Evolutionary conservation across 2,888 invertebrate genomes (phyloP).

Genomic region (Microdon myrmicae): DNA sequence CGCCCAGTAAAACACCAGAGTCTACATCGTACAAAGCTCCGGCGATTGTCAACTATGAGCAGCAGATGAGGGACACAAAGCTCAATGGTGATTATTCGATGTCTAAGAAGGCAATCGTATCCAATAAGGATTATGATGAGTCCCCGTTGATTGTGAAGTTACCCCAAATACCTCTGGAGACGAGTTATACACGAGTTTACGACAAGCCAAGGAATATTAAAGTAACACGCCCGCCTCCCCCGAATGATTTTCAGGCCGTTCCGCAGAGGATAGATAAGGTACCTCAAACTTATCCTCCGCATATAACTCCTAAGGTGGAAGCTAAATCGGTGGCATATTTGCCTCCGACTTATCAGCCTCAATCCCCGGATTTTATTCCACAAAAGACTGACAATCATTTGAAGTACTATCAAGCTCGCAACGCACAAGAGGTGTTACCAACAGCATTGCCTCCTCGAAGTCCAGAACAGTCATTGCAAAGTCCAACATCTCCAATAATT

Average conservation of each 20-base stretch:
- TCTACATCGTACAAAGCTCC: not conserved
- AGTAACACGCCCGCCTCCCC: too few relatives aligned
- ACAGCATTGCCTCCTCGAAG: slow-evolving; percentile 1
- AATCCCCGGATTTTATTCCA: too few relatives aligned
- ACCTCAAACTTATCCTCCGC: too few relatives aligned
- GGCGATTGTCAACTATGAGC: slow-evolving; percentile 12
- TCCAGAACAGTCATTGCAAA: slow-evolving; percentile 3
- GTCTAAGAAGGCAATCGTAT: slow-evolving; percentile 9
- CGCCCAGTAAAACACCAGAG: slow-evolving; percentile 24
- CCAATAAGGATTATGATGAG: too few relatives aligned
- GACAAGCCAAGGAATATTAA: slow-evolving; percentile 31
- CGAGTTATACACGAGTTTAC: slow-evolving; percentile 40
- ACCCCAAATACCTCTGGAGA: slow-evolving; percentile 40
- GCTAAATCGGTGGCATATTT: too few relatives aligned
- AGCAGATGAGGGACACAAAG: too few relatives aligned
- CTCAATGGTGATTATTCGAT: slow-evolving; percentile 20
- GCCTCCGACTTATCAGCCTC: too few relatives aligned
- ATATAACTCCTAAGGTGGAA: too few relatives aligned
- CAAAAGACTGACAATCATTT: not conserved
- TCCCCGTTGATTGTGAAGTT: slow-evolving; percentile 18
- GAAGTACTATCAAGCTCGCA: slow-evolving; percentile 1
- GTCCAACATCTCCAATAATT: slow-evolving; percentile 1
- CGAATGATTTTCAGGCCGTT: too few relatives aligned
- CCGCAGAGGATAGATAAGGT: too few relatives aligned
- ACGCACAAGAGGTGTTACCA: not conserved